Evolutionary conservation across 2,888 invertebrate species (phyloP).

Genomic region (Trilocha varians): DNA sequence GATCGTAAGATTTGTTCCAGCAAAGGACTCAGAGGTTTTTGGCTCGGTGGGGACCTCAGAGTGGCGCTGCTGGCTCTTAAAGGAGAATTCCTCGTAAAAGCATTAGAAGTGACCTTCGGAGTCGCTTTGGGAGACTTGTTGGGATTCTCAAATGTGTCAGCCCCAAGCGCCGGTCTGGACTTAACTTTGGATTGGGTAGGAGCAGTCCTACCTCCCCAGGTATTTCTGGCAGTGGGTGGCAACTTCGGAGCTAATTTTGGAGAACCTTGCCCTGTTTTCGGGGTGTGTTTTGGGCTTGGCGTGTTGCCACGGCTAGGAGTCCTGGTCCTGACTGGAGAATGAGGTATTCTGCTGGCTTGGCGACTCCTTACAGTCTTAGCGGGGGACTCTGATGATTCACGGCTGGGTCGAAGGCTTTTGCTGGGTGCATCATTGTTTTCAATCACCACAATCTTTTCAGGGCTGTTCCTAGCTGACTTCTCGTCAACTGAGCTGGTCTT

Average conservation of each 20-base stretch:
- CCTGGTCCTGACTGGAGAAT: slow-evolving; percentile 53
- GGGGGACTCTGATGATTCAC: slow-evolving; percentile 51
- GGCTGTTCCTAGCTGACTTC: slow-evolving; percentile 54
- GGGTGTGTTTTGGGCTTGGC: slow-evolving; percentile 58
- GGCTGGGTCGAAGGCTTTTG: slow-evolving; percentile 49
- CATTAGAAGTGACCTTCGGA: slow-evolving; percentile 45
- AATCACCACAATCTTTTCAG: slow-evolving; percentile 49
- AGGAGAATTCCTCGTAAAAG: slow-evolving; percentile 68
- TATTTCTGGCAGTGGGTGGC: slow-evolving; percentile 74
- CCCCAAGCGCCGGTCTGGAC: slow-evolving; percentile 49
- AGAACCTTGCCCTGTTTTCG: slow-evolving; percentile 51
- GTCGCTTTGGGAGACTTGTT: slow-evolving; percentile 76
- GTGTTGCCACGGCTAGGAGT: slow-evolving; percentile 53
- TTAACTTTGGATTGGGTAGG: slow-evolving; percentile 52
- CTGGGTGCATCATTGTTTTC: slow-evolving; percentile 61
- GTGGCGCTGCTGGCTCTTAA: slow-evolving; percentile 63
- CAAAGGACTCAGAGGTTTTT: slow-evolving; percentile 76
- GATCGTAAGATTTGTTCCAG: slow-evolving; percentile 82
- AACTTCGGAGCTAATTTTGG: slow-evolving; percentile 52
- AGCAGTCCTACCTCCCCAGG: slow-evolving; percentile 80
- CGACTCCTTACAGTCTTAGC: slow-evolving; percentile 52
- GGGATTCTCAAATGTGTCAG: slow-evolving; percentile 64
- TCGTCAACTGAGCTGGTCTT: slow-evolving; percentile 53
- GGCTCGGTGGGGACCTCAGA: slow-evolving; percentile 72
- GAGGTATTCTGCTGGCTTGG: slow-evolving; percentile 61